Evolutionary conservation across 2,888 invertebrate genomes (phyloP).

Genomic region (Lydus trimaculatus): DNA sequence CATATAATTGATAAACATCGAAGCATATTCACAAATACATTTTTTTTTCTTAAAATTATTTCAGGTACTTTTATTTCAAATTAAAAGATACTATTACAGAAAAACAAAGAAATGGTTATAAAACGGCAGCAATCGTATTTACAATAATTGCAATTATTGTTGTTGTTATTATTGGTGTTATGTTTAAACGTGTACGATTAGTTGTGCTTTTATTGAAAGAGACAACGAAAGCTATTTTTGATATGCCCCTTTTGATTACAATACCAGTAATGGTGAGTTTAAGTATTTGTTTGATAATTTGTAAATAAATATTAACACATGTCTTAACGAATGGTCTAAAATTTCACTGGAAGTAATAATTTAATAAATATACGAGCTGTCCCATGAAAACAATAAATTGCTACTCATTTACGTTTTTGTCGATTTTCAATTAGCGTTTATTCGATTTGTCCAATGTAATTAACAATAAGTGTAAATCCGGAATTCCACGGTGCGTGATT

Average conservation of each 20-base stretch:
- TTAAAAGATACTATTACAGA: neutral
- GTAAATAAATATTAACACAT: too few relatives aligned
- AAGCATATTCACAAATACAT: neutral
- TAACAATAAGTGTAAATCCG: too few relatives aligned
- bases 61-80: conserved; percentile 23
- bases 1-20: neutral
- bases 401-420: too few relatives aligned
- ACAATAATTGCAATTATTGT: conserved; percentile 31
- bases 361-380: too few relatives aligned
- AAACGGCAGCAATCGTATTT: neutral
- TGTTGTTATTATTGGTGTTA: conserved; percentile 50
- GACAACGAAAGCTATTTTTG: conserved; percentile 65
- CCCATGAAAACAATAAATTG: too few relatives aligned
- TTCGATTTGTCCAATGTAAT: too few relatives aligned
- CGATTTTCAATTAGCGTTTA: too few relatives aligned
- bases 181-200: conserved; percentile 64
- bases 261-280: conserved; percentile 64
- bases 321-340: too few relatives aligned
- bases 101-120: neutral
- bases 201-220: conserved; percentile 66
- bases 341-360: too few relatives aligned
- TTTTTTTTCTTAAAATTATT: neutral
- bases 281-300: neutral
- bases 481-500: too few relatives aligned
- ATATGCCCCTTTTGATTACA: conserved; percentile 64